phyloP scores from a whole-genome alignment of 1,140 invertebrate species.

The Solenopsis invicta region DNA sequence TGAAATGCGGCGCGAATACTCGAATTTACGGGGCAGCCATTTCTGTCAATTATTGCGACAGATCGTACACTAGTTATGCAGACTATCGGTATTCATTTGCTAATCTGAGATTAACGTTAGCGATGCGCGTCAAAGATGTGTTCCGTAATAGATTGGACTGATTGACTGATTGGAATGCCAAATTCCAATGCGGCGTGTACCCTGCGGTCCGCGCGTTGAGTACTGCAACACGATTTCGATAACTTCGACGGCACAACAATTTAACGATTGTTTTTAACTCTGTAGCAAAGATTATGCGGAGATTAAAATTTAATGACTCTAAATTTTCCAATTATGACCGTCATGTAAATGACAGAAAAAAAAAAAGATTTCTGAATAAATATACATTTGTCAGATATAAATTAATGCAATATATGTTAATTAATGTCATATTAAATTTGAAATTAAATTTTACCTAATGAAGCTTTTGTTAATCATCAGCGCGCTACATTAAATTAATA shows the following conservation, averaged over 20 bases:
- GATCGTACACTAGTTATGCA: constrained; percentile 12
- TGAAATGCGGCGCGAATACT: background rate
- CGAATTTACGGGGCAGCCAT: constrained; percentile 14
- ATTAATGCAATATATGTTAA: background rate
- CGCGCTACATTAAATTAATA: background rate
- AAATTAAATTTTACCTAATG: background rate
- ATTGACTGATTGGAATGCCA: constrained; percentile 4
- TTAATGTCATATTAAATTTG: background rate
- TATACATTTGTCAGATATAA: background rate
- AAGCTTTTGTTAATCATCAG: background rate
- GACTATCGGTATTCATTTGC: constrained; percentile 27
- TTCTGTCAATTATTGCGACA: constrained; percentile 36
- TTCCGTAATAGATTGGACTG: constrained; percentile 18
- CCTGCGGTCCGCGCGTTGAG: background rate
- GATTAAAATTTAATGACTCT: background rate
- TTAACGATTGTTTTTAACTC: background rate
- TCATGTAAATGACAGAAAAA: background rate
- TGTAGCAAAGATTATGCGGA: background rate
- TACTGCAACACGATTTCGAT: background rate
- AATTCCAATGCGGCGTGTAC: background rate
- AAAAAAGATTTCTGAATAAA: background rate
- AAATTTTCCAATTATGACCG: background rate
- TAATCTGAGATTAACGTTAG: constrained; percentile 44
- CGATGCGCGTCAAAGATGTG: constrained; percentile 36
- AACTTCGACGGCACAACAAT: background rate